These are phyloP conservation scores for Microctonus hyperodae DNA, from an alignment of 2,888 invertebrate species.

Conservation along the genomic window DNA sequence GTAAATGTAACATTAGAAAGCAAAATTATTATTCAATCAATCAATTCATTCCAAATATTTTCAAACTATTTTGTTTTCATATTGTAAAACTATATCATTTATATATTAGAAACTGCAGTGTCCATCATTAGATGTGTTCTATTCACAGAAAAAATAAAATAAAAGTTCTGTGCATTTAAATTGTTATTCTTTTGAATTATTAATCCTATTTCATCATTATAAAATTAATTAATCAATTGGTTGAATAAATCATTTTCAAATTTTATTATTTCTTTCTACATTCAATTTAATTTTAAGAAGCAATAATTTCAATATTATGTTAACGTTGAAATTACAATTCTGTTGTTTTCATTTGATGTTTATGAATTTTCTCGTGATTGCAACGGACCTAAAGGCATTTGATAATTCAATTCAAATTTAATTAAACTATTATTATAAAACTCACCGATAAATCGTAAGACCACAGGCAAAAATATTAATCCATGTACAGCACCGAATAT, in stretches of 20 bases:
- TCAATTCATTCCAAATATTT: constrained; percentile 30
- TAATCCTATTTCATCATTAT: too few species aligned
- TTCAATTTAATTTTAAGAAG: too few species aligned
- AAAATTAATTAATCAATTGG: neutral
- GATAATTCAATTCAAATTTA: constrained; percentile 19
- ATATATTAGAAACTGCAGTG: constrained; percentile 32
- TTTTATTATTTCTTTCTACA: neutral
- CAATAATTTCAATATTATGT: too few species aligned
- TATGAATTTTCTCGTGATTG: neutral
- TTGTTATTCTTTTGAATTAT: constrained; percentile 14
- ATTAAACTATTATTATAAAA: neutral
- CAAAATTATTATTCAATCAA: neutral
- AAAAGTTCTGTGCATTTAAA: constrained; percentile 30
- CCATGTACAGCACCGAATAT: constrained; percentile 91
- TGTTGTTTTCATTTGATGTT: too few species aligned
- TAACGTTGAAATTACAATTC: too few species aligned
- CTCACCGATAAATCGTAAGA: constrained; percentile 80
- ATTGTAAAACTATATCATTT: too few species aligned
- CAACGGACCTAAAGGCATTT: constrained; percentile 41
- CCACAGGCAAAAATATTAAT: constrained; percentile 87
- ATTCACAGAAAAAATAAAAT: constrained; percentile 34
- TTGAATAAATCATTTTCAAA: neutral
- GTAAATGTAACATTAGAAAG: constrained; percentile 34
- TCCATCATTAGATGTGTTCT: constrained; percentile 32
- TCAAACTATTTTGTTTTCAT: constrained; percentile 22